Evolutionary conservation across 2,113 vertebrate species (phyloP).

Genomic region (Corvus cornix): DNA sequence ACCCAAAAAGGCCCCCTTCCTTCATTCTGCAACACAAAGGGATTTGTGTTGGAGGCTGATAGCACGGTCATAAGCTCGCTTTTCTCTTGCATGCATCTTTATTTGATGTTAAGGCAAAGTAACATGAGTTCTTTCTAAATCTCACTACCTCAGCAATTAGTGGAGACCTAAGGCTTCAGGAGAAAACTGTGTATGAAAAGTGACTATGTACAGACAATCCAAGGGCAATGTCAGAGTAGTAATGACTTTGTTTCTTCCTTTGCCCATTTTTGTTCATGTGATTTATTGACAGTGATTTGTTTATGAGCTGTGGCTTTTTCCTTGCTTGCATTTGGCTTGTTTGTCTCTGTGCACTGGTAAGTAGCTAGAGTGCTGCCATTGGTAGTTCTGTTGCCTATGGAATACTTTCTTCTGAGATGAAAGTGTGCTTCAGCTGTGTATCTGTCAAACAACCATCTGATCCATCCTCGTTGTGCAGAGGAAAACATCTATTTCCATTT

Average conservation of each 20-base stretch:
- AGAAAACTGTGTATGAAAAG: not conserved
- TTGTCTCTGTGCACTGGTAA: not conserved
- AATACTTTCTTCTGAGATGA: not conserved
- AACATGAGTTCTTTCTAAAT: not conserved
- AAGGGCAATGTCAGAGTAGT: not conserved
- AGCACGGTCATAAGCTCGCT: not conserved
- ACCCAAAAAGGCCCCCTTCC: accelerated
- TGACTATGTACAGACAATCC: not conserved
- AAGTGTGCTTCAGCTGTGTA: not conserved
- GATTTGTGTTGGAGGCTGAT: not conserved
- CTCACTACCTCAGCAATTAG: not conserved
- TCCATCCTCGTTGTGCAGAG: not conserved
- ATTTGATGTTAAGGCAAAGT: not conserved
- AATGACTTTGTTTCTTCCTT: not conserved
- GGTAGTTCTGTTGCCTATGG: not conserved
- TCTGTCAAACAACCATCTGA: not conserved
- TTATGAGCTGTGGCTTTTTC: not conserved
- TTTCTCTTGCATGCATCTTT: not conserved
- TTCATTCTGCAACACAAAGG: not conserved
- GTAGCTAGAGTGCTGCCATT: not conserved
- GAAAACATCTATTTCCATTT: not conserved
- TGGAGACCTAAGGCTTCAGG: not conserved
- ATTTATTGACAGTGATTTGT: not conserved
- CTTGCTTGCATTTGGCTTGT: not conserved
- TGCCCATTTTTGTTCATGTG: not conserved